phyloP scores from a whole-genome alignment of 2,797 vertebrate genomes.

The Bufotes viridis region DNA sequence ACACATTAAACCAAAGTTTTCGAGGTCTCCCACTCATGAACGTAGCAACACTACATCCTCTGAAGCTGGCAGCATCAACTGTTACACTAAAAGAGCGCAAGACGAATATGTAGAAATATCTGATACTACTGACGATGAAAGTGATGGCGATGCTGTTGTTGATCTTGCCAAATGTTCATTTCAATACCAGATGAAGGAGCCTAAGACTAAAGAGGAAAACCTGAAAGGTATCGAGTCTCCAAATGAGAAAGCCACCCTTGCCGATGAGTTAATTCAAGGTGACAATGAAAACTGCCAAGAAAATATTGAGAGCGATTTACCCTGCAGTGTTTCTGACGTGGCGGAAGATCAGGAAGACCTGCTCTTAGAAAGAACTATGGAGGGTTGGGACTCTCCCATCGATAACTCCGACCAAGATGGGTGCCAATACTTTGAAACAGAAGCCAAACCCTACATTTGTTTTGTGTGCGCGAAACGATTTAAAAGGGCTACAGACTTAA shows the following conservation, averaged over 20 bases:
- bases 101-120: conserved; percentile 47
- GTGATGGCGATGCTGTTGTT: not conserved
- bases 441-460: conserved; percentile 60
- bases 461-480: conserved; percentile 64
- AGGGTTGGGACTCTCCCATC: conserved; percentile 28
- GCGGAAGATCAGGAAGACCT: conserved; percentile 16
- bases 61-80: not conserved
- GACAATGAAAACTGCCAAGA: not conserved
- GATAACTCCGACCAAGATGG: conserved; percentile 17
- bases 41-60: conserved; percentile 4
- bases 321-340: not conserved
- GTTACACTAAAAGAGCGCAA: not conserved
- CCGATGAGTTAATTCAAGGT: not conserved
- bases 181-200: not conserved
- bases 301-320: not conserved
- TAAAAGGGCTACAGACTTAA: conserved; percentile 64
- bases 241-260: not conserved
- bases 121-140: conserved; percentile 33
- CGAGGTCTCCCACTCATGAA: not conserved
- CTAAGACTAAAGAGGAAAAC: not conserved
- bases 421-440: conserved; percentile 30
- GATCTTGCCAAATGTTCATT: not conserved
- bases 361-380: conserved; percentile 25
- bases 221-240: not conserved
- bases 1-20: not conserved